phyloP scores from a whole-genome alignment of 2,888 invertebrate genomes.

The Tetragnatha montana region DNA sequence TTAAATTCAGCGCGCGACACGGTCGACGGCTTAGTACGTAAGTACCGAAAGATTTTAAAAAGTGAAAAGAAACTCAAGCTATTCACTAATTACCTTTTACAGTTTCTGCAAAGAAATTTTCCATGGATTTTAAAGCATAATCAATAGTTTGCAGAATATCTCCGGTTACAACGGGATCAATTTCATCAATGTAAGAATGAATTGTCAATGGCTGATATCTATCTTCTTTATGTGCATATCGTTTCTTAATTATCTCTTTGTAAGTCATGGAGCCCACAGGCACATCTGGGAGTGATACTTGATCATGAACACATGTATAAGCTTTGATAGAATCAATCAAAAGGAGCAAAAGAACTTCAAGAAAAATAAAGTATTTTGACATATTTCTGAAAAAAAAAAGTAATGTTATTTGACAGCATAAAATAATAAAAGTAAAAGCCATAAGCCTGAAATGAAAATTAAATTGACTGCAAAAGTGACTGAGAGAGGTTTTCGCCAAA shows the following conservation, averaged over 20 bases:
- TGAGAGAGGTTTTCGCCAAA: too few species aligned
- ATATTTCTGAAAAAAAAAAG: slow-evolving; percentile 37
- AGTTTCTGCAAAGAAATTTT: slow-evolving; percentile 1
- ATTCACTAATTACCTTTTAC: slow-evolving; percentile 8
- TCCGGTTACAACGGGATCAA: not conserved
- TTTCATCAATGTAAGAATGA: slow-evolving; percentile 27
- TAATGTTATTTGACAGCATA: too few species aligned
- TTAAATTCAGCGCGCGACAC: too few species aligned
- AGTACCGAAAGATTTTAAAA: too few species aligned
- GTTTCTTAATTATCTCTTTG: not conserved
- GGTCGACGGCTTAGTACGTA: too few species aligned
- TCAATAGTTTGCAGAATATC: slow-evolving; percentile 14
- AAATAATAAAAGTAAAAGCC: too few species aligned
- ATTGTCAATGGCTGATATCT: slow-evolving; percentile 8
- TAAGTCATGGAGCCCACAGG: slow-evolving; percentile 2
- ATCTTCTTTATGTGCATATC: not conserved
- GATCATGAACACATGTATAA: slow-evolving; percentile 42
- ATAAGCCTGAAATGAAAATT: too few species aligned
- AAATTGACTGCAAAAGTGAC: too few species aligned
- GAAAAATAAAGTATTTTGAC: not conserved
- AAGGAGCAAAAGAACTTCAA: slow-evolving; percentile 1
- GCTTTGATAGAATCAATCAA: not conserved
- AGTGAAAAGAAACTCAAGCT: too few species aligned
- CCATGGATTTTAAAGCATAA: slow-evolving; percentile 13
- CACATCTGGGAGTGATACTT: slow-evolving; percentile 5